Percentiles rank a stretch among this genome's conserved stretches.
Conservation (phyloP, 2,113 vertebrate genomes). For the Nematolebias whitei region DNA sequence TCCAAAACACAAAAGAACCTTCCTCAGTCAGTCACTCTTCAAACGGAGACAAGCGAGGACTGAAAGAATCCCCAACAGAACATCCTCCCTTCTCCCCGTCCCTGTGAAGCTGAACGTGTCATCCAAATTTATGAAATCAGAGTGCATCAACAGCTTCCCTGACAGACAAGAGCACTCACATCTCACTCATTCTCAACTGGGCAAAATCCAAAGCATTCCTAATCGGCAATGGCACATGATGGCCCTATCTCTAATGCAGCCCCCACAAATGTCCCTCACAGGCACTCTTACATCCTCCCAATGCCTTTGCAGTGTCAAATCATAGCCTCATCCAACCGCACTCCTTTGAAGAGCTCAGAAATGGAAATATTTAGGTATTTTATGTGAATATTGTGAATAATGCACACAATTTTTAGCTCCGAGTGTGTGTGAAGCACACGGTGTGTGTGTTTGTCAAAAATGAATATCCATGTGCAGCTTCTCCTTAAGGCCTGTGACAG, state of each 20-base stretch:
- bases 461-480: too few relatives aligned
- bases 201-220: constrained; percentile 29
- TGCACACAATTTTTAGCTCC: constrained; percentile 20
- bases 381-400: constrained; percentile 60
- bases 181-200: constrained; percentile 47
- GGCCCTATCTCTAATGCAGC: constrained; percentile 44
- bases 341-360: constrained; percentile 48
- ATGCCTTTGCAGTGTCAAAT: constrained; percentile 61
- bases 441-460: constrained; percentile 61
- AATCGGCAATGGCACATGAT: constrained; percentile 43
- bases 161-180: constrained; percentile 27
- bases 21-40: neutral
- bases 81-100: neutral
- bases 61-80: neutral
- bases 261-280: constrained; percentile 60
- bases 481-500: constrained; percentile 60
- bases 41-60: neutral
- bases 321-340: constrained; percentile 10
- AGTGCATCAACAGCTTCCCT: neutral
- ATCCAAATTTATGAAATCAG: constrained; percentile 2
- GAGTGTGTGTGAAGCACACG: constrained; percentile 23
- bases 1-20: constrained; percentile 32
- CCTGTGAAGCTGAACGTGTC: neutral
- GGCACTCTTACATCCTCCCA: constrained; percentile 46
- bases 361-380: constrained; percentile 52